phyloP scores from a whole-genome alignment of 2,888 invertebrate genomes.

The Synanthedon myopaeformis region DNA sequence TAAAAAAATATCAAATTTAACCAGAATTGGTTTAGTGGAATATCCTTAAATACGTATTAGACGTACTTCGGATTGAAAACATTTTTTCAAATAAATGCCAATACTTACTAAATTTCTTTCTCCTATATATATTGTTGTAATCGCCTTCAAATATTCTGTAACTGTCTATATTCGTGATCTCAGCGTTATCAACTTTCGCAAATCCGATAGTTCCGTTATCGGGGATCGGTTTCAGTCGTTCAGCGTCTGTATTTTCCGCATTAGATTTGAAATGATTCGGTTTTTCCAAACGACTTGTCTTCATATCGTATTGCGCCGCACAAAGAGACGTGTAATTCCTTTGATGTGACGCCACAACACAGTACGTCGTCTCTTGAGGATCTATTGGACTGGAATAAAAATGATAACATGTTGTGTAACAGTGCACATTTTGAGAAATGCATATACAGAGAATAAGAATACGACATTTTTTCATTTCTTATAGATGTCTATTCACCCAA shows the following conservation, averaged over 20 bases:
- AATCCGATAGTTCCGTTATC: not conserved
- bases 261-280: slow-evolving; percentile 3
- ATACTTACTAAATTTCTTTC: slow-evolving; percentile 52
- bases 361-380: slow-evolving; percentile 55
- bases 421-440: too few species aligned
- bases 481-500: too few species aligned
- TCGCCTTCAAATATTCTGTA: slow-evolving; percentile 27
- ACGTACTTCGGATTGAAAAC: not conserved
- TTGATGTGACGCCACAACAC: slow-evolving; percentile 51
- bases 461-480: too few species aligned
- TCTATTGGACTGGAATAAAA: slow-evolving; percentile 49
- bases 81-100: not conserved
- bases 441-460: too few species aligned
- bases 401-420: too few species aligned
- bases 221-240: slow-evolving; percentile 10
- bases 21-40: too few species aligned
- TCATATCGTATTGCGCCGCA: slow-evolving; percentile 48
- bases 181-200: not conserved
- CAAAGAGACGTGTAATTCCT: slow-evolving; percentile 59
- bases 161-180: not conserved
- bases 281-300: slow-evolving; percentile 23
- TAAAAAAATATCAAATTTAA: too few species aligned
- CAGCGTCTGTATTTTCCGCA: not conserved
- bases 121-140: slow-evolving; percentile 36
- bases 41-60: too few species aligned